Base-by-base conservation (phyloP, 2,113 vertebrate genomes). In the Vireo altiloquus region DNA sequence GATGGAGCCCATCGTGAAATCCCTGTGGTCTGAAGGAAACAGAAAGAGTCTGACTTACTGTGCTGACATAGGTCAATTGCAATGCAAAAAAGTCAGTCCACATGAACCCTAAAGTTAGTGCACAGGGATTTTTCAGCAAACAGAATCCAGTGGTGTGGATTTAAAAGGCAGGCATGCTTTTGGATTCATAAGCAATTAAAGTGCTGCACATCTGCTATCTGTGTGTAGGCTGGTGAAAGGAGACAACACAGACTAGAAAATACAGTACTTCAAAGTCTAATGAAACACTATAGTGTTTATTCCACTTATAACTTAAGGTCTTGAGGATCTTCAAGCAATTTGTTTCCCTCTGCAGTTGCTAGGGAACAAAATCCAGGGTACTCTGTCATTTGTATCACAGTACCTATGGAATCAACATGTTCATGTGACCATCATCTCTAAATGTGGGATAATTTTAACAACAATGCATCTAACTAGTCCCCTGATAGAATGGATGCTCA, bases 1-100 rank as follows among this genome's bases (percentile, higher is more conserved):
- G 61, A 98, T 89, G 83, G 96, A 96, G 13, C 16, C 69, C 98
- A 98, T 98, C 9, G 33, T 82, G 89, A 60, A 92, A 57, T 15
- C 31, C 18, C 25, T 6, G 21, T 31, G 78, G 25, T 53, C 95
- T 97, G 27, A 70, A 75, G 65, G 13, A 91, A 71, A 6, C 37
- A 94, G 63, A 90, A 82, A 59, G 28, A 61, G 4, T 60, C 30
- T 87, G 50, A 46, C 5, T 69, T 65, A 54, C 3, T 37, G 3
- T 35, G 21, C 30, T 42, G 56, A 78, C 87, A 84, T 23, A 12
- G n/a, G 30, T 57, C 22, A 40, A 22, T 37, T 69, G 22, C 23
- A 46, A 46, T 25, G 22, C 69, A 69, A 74, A 68, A 39, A 82
- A 35, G 6, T 46, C 37, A n/a, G 42, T 40, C 7, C 15, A 14